Base-by-base conservation (phyloP, 2,113 vertebrate genomes). In the Stigmatopora argus region DNA sequence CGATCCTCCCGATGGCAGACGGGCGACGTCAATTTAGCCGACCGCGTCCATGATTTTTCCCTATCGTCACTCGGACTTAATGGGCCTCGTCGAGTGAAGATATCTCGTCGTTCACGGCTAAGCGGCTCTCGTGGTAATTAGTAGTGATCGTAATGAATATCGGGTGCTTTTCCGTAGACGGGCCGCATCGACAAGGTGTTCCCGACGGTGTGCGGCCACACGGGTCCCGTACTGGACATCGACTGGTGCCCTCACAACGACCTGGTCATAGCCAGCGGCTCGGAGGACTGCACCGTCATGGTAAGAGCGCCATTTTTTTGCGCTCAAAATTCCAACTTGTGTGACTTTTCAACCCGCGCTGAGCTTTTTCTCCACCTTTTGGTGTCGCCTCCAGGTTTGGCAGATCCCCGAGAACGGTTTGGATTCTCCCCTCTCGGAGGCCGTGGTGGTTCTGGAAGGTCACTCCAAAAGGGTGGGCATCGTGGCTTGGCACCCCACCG, bases 231-330 rank as follows among this genome's bases (percentile, higher is more conserved):
- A 83, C 87, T 99, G 77, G 96, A 99, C 88, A 95, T 99, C 18
- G 95, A 98, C 60, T 99, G 96, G 96, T 98, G 96, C 84, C 96
- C 96, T 56, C 95, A 99, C 58, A 97, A 98, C 0, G 96, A 99
- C 81, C 95, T 91, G 0, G 93, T 99, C 62, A 95, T 99, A 4
- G 96, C 96, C 72, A 98, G 96, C 0, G 96, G 95, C 63, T 98
- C 96, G 0, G 96, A 99, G 87, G 96, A 99, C 85, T 98, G 95
- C 89, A 94, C 94, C 0, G 93, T 98, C 67, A 98, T 98, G 96
- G 96, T 98, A 82, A 75, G 80, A 38, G 78, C 44, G 4, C 2
- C 0, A 12, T 65, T 72, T 55, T 53, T 1, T 63, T 61, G 15
- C 62, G 19, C 1, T 3, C 18, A 52, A 10, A 21, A 41, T 8